Base-by-base conservation (phyloP, 2,797 vertebrate genomes). In the Gobionotothen gibberifrons region DNA sequence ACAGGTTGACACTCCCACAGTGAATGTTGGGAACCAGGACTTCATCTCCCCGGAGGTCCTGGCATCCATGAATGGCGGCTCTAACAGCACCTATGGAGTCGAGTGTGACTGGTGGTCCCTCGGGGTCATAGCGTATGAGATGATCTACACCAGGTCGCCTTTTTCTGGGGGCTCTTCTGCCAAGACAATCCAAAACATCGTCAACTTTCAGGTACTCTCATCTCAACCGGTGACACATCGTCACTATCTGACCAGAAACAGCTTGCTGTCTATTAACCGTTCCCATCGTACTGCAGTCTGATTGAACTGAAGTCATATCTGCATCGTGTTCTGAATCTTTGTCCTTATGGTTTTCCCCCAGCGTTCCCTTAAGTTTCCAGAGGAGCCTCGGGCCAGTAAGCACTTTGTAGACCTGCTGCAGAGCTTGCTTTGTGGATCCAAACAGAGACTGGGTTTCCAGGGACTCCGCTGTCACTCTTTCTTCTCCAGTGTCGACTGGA, bases 81-180 rank as follows among this genome's bases (percentile, higher is more conserved):
- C 93, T 48, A 93, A 91, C 68, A 85, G 84, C 64, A 84, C 87
- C 44, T 97, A 96, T 0, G 95, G 97, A n/a, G 85, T 90, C 0
- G 96, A 97, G 48, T 98, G 97, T 67, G 98, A 99, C 90, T 99
- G 98, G 98, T 99, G 98, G 98, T 97, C 98, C 0, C 90, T 99
- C 0, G 98, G 98, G 1, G 93, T 98, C 66, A 95, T 98, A 8
- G 96, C 97, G 0, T 99, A 98, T 74, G 96, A 99, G 85, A 98
- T 99, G 97, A 94, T 97, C 81, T 99, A 98, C 65, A 94, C 92
- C 78, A 96, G 82, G 82, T 94, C 94, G 1, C 98, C 98, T 0
- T 99, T 99, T 81, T 83, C 95, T 14, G 97, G 96, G 15, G 96
- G 94, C n/a, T 98, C 96, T 10, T 90, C 96, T 14, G 92, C 94